A percentile compares a stretch with the other conserved stretches of the same genome.
phyloP scores from a whole-genome alignment of 2,113 vertebrate species.

The Otis tarda region DNA sequence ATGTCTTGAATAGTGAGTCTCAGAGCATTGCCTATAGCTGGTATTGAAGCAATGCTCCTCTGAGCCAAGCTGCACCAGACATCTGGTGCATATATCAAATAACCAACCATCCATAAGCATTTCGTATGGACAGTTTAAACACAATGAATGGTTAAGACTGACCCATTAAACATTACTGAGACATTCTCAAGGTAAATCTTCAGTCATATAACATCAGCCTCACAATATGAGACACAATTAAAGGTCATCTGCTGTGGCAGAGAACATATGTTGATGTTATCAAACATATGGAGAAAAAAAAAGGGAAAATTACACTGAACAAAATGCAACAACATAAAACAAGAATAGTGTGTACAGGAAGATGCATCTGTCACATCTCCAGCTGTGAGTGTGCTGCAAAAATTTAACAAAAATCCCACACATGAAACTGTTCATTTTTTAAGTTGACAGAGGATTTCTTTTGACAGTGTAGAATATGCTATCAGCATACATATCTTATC shows the following conservation, averaged over 20 bases:
- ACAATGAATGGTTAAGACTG: constrained; percentile 26
- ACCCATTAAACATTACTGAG: constrained; percentile 51
- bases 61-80: neutral
- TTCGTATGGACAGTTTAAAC: constrained; percentile 40
- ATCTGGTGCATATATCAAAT: constrained; percentile 30
- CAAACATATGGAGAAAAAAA: constrained; percentile 12
- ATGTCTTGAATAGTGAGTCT: neutral
- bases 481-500: neutral
- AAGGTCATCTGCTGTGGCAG: constrained; percentile 18
- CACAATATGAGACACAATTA: constrained; percentile 40
- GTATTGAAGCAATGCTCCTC: neutral
- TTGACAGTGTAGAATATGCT: neutral
- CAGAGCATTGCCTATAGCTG: neutral
- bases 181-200: constrained; percentile 57
- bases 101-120: constrained; percentile 30
- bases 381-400: neutral
- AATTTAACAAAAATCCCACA: neutral
- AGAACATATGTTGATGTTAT: constrained; percentile 35
- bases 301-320: neutral
- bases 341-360: neutral
- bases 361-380: neutral
- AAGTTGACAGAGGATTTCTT: neutral
- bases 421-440: neutral
- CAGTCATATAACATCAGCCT: constrained; percentile 25
- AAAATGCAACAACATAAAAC: neutral